A percentile compares a stretch with the other conserved stretches of the same genome.
Conservation (phyloP, 2,113 vertebrate genomes). For the Emydocephalus ijimae region DNA sequence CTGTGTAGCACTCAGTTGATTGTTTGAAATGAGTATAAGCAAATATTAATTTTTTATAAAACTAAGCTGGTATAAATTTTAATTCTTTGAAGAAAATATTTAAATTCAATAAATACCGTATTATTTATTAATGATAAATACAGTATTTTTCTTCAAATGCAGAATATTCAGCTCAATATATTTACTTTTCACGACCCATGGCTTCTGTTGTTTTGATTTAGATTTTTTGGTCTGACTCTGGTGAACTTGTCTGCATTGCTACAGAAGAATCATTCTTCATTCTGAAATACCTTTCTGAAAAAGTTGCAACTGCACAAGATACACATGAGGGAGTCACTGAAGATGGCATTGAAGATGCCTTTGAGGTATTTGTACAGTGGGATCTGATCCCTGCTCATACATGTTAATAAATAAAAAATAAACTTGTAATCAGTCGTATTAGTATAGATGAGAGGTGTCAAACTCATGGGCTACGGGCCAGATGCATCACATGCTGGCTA, state of each 20-base stretch:
- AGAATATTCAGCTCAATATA: not conserved
- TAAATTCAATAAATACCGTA: not conserved
- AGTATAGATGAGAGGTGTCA: not conserved
- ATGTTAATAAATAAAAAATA: not conserved
- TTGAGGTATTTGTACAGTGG: constrained; percentile 77
- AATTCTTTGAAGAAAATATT: not conserved
- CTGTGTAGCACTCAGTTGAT: not conserved
- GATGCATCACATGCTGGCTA: too few relatives aligned
- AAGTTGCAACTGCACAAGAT: constrained; percentile 93
- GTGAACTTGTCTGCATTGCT: constrained; percentile 97
- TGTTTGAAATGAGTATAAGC: not conserved
- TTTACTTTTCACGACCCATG: not conserved
- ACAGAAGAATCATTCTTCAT: constrained; percentile 99
- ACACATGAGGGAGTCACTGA: constrained; percentile 95
- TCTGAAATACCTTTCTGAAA: constrained; percentile 91
- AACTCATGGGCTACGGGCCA: too few relatives aligned
- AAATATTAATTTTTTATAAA: not conserved
- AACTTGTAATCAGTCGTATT: not conserved
- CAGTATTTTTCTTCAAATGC: not conserved
- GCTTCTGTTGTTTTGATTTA: constrained; percentile 57
- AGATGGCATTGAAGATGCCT: constrained; percentile 97
- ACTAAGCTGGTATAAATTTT: not conserved
- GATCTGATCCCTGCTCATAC: not conserved
- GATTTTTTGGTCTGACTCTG: constrained; percentile 99
- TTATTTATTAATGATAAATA: too few relatives aligned